Evolutionary conservation across 2,797 vertebrate genomes (phyloP), one percentile per base, ranked within the genome.

Genomic region (Loriculus beryllinus): DNA sequence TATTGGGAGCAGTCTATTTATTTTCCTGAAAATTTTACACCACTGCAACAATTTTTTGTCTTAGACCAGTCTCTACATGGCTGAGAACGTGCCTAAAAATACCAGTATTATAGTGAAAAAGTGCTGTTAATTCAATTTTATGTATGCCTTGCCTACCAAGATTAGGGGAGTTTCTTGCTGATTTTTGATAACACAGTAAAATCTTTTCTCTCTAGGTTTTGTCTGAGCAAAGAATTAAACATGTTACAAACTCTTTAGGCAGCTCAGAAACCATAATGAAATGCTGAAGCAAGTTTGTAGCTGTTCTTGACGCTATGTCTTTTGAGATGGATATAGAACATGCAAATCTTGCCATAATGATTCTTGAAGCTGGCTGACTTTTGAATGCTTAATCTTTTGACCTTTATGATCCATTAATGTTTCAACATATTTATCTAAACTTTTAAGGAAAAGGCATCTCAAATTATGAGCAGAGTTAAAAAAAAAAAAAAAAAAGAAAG

Each of bases 361-460:
- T 68, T 71, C 79, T 65, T 80, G 42, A 64, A 86, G 45, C 35
- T 91, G 72, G 42, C 76, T 87, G 92, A 47, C 47, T 91, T 88
- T 59, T 23, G 51, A 76, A 82, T 56, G 72, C 31, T 69, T 91
- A 49, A 78, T 94, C 82, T 83, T 94, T 82, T 85, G 79, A 93
- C 92, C 88, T 91, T 85, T 78, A 80, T 83, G 72, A 87, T 75
- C 48, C 81, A 94, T 93, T 94, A 87, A 93, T 87, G 72, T 93
- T 95, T 86, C 82, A 95, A 75, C 59, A 17, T 94, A 95, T 92
- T 93, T 95, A 95, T 88, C 83, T 92, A 88, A 95, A 94, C 88
- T 88, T 92, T 90, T 81, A 89, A 92, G 84, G 84, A 95, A 81
- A 96, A 93, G 82, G 67, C 93, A 83, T 96, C 86, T 96, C 88